Conservation (phyloP, 30 jellyfish, hydroid and myxozoan genomes). For the Rhopilema esculentum region DNA sequence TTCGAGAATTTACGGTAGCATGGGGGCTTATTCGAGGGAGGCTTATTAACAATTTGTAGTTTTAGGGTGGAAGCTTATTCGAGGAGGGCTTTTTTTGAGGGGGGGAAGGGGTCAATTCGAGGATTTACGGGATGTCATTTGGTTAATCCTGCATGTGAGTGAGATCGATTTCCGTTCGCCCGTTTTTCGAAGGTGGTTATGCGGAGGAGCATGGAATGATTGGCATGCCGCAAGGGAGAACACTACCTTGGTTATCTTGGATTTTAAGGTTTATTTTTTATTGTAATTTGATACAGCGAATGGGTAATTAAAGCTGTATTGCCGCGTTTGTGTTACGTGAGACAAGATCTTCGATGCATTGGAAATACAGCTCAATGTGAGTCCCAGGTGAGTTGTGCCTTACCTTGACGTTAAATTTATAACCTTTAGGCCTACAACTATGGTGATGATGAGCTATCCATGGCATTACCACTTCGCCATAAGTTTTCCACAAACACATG, state of each 20-base stretch:
- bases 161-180: slow-evolving; percentile 2
- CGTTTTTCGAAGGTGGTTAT: background rate
- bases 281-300: background rate
- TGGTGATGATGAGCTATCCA: background rate
- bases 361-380: background rate
- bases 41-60: no score
- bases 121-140: background rate
- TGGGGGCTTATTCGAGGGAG: no score
- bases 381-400: slow-evolving; percentile 8
- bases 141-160: background rate
- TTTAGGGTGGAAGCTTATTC: no score
- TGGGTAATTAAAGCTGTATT: background rate
- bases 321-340: background rate
- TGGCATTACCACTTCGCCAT: background rate
- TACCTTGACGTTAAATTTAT: background rate
- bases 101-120: background rate
- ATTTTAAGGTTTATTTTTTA: background rate
- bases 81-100: background rate
- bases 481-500: background rate
- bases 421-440: background rate
- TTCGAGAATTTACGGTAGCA: no score
- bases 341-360: background rate
- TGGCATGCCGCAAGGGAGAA: slow-evolving; percentile 48
- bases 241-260: background rate
- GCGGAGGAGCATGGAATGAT: slow-evolving; percentile 66